Evolutionary conservation across 2,797 vertebrate species (phyloP).

Genomic region (Alexandromys oeconomus): DNA sequence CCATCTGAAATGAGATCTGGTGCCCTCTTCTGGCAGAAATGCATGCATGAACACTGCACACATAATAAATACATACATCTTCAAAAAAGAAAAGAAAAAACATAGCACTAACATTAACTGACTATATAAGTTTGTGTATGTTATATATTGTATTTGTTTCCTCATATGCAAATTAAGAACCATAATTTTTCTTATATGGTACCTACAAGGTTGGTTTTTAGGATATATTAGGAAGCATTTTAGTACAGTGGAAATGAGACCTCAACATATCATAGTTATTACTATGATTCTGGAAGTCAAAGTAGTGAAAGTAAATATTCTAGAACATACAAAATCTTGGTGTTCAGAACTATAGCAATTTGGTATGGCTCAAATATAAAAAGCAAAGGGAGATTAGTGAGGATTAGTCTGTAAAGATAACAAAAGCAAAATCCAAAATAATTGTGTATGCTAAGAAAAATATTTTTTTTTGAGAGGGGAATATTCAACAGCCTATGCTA

Average conservation of each 20-base stretch:
- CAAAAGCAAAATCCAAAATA: neutral
- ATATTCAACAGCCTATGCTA: neutral
- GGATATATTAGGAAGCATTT: slow-evolving; percentile 29
- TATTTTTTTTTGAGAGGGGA: neutral
- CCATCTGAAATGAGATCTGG: too few species aligned
- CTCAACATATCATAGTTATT: slow-evolving; percentile 44
- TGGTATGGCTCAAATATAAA: slow-evolving; percentile 53
- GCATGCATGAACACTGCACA: too few species aligned
- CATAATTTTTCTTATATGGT: slow-evolving; percentile 49
- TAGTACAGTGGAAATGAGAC: slow-evolving; percentile 35
- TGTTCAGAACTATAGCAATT: slow-evolving; percentile 55
- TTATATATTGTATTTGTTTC: slow-evolving; percentile 41
- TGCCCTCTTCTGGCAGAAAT: too few species aligned
- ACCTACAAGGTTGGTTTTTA: slow-evolving; percentile 43
- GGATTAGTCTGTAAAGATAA: neutral
- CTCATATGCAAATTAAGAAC: slow-evolving; percentile 17
- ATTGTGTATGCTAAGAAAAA: neutral
- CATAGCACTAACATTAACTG: slow-evolving; percentile 3
- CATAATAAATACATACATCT: too few species aligned
- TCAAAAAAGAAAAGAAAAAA: neutral
- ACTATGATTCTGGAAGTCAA: slow-evolving; percentile 39
- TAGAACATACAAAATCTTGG: neutral
- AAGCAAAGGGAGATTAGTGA: slow-evolving; percentile 12
- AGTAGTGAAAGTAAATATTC: slow-evolving; percentile 32
- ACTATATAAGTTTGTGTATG: neutral